Evolutionary conservation across 2,113 vertebrate species (phyloP).

Genomic region (Semicossyphus pulcher): DNA sequence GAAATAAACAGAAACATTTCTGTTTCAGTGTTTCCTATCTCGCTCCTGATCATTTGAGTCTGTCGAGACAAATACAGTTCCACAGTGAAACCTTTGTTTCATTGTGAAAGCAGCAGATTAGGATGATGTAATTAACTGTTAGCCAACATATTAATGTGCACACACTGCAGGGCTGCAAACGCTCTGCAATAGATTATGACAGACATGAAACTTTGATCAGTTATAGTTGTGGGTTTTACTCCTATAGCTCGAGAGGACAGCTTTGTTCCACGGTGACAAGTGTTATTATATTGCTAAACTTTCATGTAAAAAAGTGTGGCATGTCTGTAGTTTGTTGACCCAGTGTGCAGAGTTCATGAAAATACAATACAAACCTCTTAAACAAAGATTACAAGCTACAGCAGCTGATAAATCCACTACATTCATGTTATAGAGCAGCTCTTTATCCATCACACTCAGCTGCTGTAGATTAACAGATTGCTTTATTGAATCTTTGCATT

Average conservation of each 20-base stretch:
- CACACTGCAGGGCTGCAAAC: not conserved
- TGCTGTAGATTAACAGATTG: slow-evolving; percentile 57
- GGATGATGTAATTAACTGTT: slow-evolving; percentile 46
- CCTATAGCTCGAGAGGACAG: no score
- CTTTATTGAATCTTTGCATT: slow-evolving; percentile 37
- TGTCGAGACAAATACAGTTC: not conserved
- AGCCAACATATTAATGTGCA: slow-evolving; percentile 37
- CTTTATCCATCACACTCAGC: slow-evolving; percentile 47
- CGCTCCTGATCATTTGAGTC: slow-evolving; percentile 2
- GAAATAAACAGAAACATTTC: not conserved
- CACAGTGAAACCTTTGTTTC: slow-evolving; percentile 68
- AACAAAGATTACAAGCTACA: not conserved
- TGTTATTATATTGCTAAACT: no score
- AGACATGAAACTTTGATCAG: no score
- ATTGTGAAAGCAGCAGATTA: slow-evolving; percentile 68
- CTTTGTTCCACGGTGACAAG: no score
- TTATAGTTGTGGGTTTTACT: no score
- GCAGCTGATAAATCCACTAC: slow-evolving; percentile 3
- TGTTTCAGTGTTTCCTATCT: not conserved
- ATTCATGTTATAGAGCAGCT: no score
- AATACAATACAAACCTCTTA: not conserved
- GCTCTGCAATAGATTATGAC: not conserved
- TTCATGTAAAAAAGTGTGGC: no score
- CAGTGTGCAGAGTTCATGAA: not conserved
- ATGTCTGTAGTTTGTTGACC: no score